Percentiles rank a stretch among this genome's conserved stretches.
phyloP scores from a whole-genome alignment of 35 echinoderm and acorn worm genomes.

The Acanthaster planci region DNA sequence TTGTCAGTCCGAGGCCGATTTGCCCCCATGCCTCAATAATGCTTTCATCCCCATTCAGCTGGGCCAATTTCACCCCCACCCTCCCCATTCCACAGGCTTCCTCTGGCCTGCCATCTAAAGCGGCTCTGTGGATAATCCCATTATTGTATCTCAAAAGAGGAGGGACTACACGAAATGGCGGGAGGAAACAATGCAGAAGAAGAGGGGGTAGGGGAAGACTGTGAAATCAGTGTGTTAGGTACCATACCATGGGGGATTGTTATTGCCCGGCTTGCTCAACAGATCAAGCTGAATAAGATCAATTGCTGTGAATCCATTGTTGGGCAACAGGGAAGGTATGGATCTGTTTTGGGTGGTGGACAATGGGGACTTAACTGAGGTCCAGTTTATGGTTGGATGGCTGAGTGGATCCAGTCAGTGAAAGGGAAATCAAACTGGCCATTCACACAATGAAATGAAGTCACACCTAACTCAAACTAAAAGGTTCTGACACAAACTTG shows the following conservation, averaged over 20 bases:
- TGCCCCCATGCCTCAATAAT: not conserved
- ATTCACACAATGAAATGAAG: too few species aligned
- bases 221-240: too few species aligned
- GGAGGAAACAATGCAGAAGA: too few species aligned
- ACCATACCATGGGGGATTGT: constrained; percentile 8
- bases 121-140: not conserved
- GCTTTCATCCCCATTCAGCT: not conserved
- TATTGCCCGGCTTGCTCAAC: not conserved
- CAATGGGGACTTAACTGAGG: not conserved
- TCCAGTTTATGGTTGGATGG: not conserved
- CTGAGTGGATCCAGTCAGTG: too few species aligned
- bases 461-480: too few species aligned
- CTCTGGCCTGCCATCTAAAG: not conserved
- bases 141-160: constrained; percentile 4
- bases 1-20: constrained; percentile 8
- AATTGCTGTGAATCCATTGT: constrained; percentile 17
- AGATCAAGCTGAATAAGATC: constrained; percentile 23
- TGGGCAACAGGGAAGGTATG: not conserved
- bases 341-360: not conserved
- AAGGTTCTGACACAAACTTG: too few species aligned
- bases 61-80: not conserved
- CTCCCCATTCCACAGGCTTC: not conserved
- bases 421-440: too few species aligned
- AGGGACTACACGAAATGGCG: too few species aligned
- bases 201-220: too few species aligned